A percentile compares a stretch with the other conserved stretches of the same genome.
phyloP scores from a whole-genome alignment of 2,113 vertebrate species.

The Ictalurus punctatus region DNA sequence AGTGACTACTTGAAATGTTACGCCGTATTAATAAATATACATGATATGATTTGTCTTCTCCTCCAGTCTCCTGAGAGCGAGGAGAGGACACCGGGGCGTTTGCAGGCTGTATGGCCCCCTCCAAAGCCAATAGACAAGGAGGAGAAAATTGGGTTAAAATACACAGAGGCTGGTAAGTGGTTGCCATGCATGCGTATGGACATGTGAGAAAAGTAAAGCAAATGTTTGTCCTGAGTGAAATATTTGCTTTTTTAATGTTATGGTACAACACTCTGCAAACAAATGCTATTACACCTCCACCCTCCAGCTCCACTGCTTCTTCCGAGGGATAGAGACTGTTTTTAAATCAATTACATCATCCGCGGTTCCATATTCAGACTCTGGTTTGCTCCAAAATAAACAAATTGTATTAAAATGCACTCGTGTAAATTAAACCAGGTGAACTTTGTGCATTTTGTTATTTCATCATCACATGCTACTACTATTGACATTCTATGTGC shows the following conservation, averaged over 20 bases:
- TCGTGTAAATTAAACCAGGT: neutral
- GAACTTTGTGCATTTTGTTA: neutral
- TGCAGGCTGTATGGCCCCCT: constrained; percentile 93
- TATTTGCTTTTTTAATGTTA: constrained; percentile 41
- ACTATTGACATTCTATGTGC: neutral
- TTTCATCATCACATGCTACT: neutral
- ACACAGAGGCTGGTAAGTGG: constrained; percentile 93
- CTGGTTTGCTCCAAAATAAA: neutral
- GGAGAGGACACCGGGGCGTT: constrained; percentile 87
- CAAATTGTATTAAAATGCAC: neutral
- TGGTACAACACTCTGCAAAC: constrained; percentile 41
- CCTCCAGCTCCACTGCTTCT: constrained; percentile 41
- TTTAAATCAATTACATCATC: neutral
- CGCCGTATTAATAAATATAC: neutral
- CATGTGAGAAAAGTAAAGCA: neutral
- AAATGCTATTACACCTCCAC: constrained; percentile 41
- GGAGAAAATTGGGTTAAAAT: constrained; percentile 92
- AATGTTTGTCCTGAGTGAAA: constrained; percentile 36
- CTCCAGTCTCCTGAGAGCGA: constrained; percentile 77
- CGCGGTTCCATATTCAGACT: neutral
- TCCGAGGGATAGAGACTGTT: constrained; percentile 7
- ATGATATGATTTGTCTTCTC: constrained; percentile 45
- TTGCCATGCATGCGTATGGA: neutral
- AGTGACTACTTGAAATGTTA: neutral
- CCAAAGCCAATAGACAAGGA: constrained; percentile 83